A percentile compares a stretch with the other conserved stretches of the same genome.
phyloP scores from a whole-genome alignment of 2,797 vertebrate genomes.

The Smutsia gigantea region DNA sequence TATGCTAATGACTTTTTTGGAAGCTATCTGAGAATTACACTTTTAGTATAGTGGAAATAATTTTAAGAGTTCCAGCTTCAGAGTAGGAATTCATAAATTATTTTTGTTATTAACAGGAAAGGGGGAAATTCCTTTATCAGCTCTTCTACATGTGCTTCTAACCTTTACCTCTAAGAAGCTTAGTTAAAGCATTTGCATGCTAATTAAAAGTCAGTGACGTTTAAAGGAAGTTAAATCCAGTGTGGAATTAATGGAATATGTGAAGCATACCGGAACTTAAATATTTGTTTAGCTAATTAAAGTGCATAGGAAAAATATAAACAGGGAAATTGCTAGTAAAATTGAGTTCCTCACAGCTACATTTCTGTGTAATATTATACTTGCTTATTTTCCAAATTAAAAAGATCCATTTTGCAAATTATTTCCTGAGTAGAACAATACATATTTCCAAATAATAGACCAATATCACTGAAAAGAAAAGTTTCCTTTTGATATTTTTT shows the following conservation, averaged over 20 bases:
- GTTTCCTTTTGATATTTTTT: neutral
- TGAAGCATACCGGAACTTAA: slow-evolving; percentile 68
- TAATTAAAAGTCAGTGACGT: slow-evolving; percentile 81
- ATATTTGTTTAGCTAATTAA: slow-evolving; percentile 64
- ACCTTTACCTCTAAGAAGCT: slow-evolving; percentile 45
- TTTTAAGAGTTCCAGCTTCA: neutral
- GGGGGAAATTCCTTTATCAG: slow-evolving; percentile 18
- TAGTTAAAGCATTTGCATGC: slow-evolving; percentile 71
- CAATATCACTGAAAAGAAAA: slow-evolving; percentile 11
- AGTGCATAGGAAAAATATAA: slow-evolving; percentile 58
- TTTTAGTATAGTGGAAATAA: slow-evolving; percentile 18
- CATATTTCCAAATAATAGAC: slow-evolving; percentile 21
- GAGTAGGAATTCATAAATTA: slow-evolving; percentile 32
- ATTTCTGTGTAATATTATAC: slow-evolving; percentile 40
- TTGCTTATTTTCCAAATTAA: slow-evolving; percentile 47
- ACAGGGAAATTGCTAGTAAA: slow-evolving; percentile 45
- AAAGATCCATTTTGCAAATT: slow-evolving; percentile 59
- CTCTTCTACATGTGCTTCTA: slow-evolving; percentile 40
- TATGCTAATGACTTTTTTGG: neutral
- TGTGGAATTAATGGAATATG: slow-evolving; percentile 70
- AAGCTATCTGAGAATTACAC: neutral
- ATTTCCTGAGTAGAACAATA: neutral
- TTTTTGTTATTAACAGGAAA: slow-evolving; percentile 44
- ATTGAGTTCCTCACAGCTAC: slow-evolving; percentile 47
- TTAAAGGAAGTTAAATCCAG: slow-evolving; percentile 76